Base-by-base conservation (phyloP, 2,797 vertebrate genomes). In the Perdix hodgsoniae region DNA sequence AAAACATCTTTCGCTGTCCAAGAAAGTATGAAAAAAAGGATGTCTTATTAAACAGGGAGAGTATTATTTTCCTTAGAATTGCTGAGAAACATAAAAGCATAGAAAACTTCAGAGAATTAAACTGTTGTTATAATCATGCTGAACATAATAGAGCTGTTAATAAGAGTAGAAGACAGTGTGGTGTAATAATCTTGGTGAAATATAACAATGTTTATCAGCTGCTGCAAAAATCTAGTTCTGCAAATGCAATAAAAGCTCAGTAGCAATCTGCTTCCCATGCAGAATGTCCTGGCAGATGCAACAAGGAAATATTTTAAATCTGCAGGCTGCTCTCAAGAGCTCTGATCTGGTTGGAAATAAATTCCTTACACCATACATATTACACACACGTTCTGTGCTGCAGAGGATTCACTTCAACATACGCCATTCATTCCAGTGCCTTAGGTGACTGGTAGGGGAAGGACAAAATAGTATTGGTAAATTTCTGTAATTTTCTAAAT, bases 401-500 rank as follows among this genome's bases (percentile, higher is more conserved):
- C 39, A 75, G 27, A 76, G 35, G 47, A 76, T 31, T 94, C 14
- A 1, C 26, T 76, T 65, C 45, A 79, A 79, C 77, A 26, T 11
- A 31, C 0, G 0, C 3, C 29, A 39, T 31, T 64, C 73, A 72
- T 91, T 88, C 54, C 59, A 75, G 27, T 26, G 14, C 40, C 26
- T 77, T 42, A 67, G 60, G 15, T 56, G 35, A 73, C 70, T 66
- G 82, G 31, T 54, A 82, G 37, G 29, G n/a, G 74, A 80, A 86
- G 79, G 37, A 66, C 10, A 80, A 52, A 91, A 71, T 18, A 50
- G 27, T 91, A 69, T 69, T 39, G 39, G 80, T 54, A 85, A 79
- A 69, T 85, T 12, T 82, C 84, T 94, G 59, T 44, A 44, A 39
- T 89, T 87, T 94, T 93, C 61, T 91, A 66, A 56, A 45, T 70